Evolutionary conservation across 2,797 vertebrate genomes (phyloP).

Genomic region (Halcyon badia): DNA sequence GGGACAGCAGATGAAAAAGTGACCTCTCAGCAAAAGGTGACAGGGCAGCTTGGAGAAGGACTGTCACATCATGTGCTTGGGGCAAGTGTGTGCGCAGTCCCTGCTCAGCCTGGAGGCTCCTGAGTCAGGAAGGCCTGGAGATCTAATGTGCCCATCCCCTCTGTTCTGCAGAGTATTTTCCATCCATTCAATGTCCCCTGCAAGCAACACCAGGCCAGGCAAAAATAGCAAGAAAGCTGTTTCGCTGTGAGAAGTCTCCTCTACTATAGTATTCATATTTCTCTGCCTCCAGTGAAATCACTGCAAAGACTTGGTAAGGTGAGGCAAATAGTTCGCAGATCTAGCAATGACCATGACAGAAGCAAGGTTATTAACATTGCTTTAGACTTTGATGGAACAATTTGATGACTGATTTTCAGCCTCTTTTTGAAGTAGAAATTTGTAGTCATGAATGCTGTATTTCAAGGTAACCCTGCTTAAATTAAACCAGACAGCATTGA

Average conservation of each 20-base stretch:
- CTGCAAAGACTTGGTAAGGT: background rate
- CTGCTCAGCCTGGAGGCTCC: background rate
- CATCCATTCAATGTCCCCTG: fast-evolving
- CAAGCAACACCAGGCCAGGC: background rate
- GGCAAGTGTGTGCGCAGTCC: fast-evolving
- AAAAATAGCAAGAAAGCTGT: background rate
- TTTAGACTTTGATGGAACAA: slow-evolving; percentile 32
- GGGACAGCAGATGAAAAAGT: background rate
- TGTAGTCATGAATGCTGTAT: background rate
- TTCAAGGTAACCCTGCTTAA: slow-evolving; percentile 31
- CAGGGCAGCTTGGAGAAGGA: background rate
- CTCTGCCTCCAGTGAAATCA: background rate
- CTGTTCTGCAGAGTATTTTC: background rate
- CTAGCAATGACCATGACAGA: background rate
- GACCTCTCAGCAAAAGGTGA: background rate
- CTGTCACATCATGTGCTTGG: background rate
- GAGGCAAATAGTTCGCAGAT: background rate
- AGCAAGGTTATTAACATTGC: background rate
- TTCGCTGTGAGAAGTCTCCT: background rate
- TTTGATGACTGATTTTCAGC: slow-evolving; percentile 19
- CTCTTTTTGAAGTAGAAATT: slow-evolving; percentile 44
- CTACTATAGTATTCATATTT: background rate
- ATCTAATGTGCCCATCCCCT: background rate
- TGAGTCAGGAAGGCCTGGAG: background rate
- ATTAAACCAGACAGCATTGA: slow-evolving; percentile 34